These are phyloP conservation scores for Melanerpes aurifrons DNA, from an alignment of 2,113 vertebrate genomes.

Conservation along the genomic window DNA sequence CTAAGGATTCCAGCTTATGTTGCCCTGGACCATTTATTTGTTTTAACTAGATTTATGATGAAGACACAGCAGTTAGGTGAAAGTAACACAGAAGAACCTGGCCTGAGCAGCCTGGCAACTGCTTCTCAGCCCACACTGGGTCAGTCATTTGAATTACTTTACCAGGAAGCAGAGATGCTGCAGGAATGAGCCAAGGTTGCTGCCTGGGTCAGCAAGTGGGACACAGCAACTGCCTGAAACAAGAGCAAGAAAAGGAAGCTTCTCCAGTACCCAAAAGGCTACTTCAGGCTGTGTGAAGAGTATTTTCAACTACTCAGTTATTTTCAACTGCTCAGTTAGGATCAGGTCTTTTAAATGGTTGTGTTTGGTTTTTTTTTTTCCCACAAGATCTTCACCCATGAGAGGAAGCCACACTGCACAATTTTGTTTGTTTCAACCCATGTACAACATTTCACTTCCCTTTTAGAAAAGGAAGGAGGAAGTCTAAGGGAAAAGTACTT, in stretches of 20 bases:
- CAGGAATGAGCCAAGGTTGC: neutral
- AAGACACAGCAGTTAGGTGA: neutral
- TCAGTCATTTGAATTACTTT: rapidly evolving
- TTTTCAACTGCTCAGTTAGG: neutral
- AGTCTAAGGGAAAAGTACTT: neutral
- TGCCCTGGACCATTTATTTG: neutral
- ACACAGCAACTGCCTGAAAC: neutral
- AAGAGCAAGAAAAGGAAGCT: neutral
- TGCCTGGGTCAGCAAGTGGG: neutral
- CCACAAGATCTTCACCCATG: neutral
- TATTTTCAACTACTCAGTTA: neutral
- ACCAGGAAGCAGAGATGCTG: neutral
- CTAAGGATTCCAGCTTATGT: neutral
- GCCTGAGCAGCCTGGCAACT: neutral
- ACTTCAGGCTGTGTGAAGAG: neutral
- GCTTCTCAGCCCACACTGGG: neutral
- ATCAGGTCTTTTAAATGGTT: neutral
- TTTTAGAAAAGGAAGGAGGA: neutral
- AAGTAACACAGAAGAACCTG: neutral
- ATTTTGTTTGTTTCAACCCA: neutral
- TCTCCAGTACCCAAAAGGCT: neutral
- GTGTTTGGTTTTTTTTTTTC: neutral
- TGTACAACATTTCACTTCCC: neutral
- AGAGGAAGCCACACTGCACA: neutral
- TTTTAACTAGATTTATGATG: neutral